Base-by-base conservation (phyloP, 2,113 vertebrate species). In the Cettia cetti region DNA sequence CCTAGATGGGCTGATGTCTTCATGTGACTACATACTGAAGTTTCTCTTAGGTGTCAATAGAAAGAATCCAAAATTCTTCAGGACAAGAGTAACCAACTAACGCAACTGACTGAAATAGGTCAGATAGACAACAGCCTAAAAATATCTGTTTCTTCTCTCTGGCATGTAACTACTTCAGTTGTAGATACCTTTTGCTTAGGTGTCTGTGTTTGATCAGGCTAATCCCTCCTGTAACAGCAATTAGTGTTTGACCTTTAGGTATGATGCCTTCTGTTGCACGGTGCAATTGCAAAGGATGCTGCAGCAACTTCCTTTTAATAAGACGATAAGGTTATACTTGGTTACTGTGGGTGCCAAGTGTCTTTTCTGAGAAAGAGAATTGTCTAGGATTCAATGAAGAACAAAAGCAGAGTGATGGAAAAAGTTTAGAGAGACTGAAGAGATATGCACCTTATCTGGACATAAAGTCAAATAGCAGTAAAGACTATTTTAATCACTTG, bases 401-500 rank as follows among this genome's bases (percentile, higher is more conserved):
- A 45, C 14, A 52, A 60, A n/a, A 78, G 45, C 27, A 75, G 53
- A 54, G 44, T 11, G 42, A 74, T 42, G 14, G 4, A 53, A 72
- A 56, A 77, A 52, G 33, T 70, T 88, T 68, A 49, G 42, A 76
- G 50, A 59, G 28, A 15, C 24, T 64, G 52, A 21, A 72, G 68
- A 74, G 11, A 3, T 26, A 59, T 21, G 15, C 15, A 63, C 39
- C 27, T 70, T 65, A 47, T 63, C 52, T 86, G 49, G 24, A 20
- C 45, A 69, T 47, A 26, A 86, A 91, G 50, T 91, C 33, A 92
- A 82, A 91, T 6, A 59, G 35, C 14, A 71, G 45, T 82, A 79
- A 89, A 77, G 28, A 50, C 31, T 82, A 47, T 80, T 82, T 87
- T 63, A 91, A 91, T 80, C 30, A 6, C 42, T 80, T 91, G 31